Base-by-base conservation (phyloP, 2,888 invertebrate species). In the Cosmorhoe ocellata region DNA sequence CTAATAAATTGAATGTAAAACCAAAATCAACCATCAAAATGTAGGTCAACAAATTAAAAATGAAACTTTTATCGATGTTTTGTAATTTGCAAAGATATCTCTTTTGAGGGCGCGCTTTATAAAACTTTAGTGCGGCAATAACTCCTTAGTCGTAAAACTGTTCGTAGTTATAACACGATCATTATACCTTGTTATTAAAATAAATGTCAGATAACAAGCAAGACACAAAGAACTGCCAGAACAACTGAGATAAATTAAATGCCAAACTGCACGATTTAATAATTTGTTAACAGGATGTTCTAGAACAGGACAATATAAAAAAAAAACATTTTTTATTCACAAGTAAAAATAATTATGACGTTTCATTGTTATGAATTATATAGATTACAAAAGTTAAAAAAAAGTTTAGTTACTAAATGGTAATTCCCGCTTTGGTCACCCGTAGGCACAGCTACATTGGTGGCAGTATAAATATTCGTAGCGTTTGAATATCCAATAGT, bases 141-240 rank as follows among this genome's bases (percentile, higher is more conserved):
- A 69, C 56, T 67, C 55, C 53, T 44, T 37, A 58, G 56, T 58
- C 62, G 58, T 71, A 64, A 69, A 70, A 56, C 60, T 52, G 60
- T 65, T 63, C 51, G 63, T 61, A 61, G 56, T 58, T 62, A 61
- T 60, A 67, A 61, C 54, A 56, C 56, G 58, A 64, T 62, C 56
- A 70, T 69, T 62, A 64, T 55, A 59, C 58, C 51, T 65, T 43
- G 64, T 69, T 68, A 66, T 70, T 70, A 71, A 68, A 69, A 67
- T 71, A 72, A 76, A 76, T 71, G 66, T 64, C 67, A 71, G 67
- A 66, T 62, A 67, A 64, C 66, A 48, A 67, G 32, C 38, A n/a
- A 38, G 58, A 46, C 55, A 67, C 67, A 69, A 69, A 69, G 64
- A 67, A 66, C 64, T 63, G 56, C 51, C 53, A 47, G 47, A 56